These are phyloP conservation scores for Drosophila carrolli DNA, from an alignment of 1,140 invertebrate genomes.

Conservation along the genomic window DNA sequence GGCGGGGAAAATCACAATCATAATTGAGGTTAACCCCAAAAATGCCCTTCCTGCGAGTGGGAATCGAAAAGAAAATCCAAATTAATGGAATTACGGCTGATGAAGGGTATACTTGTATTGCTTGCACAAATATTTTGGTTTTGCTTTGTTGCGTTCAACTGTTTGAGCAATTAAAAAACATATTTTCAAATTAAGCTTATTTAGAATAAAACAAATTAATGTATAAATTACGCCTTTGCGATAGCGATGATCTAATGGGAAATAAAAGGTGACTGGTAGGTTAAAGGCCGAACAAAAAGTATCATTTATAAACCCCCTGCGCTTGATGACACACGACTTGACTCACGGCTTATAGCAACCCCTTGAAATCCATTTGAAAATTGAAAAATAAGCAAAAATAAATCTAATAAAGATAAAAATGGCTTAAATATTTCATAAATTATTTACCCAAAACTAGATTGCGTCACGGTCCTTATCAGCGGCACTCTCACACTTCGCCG, in stretches of 20 bases:
- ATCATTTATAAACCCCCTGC: neutral
- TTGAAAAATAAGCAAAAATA: neutral
- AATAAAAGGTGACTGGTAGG: neutral
- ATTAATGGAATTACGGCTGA: slow-evolving; percentile 11
- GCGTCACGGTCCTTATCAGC: slow-evolving; percentile 19
- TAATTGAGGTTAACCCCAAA: slow-evolving; percentile 41
- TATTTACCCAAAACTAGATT: slow-evolving; percentile 22
- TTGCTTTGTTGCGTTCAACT: too few relatives aligned
- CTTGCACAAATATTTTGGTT: neutral
- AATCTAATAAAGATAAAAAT: neutral
- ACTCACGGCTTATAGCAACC: neutral
- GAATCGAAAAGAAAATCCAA: slow-evolving; percentile 1
- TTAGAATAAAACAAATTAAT: neutral
- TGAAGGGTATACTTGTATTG: neutral
- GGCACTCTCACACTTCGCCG: slow-evolving; percentile 16
- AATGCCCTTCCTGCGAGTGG: neutral
- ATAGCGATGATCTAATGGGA: slow-evolving; percentile 1
- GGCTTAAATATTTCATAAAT: slow-evolving; percentile 23
- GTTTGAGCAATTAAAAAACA: too few relatives aligned
- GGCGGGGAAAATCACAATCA: slow-evolving; percentile 26
- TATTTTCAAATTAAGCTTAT: too few relatives aligned
- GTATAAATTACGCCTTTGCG: too few relatives aligned
- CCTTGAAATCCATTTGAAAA: slow-evolving; percentile 1
- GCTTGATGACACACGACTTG: slow-evolving; percentile 3
- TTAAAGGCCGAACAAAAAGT: neutral